Evolutionary conservation across 1,140 invertebrate genomes (phyloP), one percentile per base, ranked within the genome.

Genomic region (Bradysia coprophila): DNA sequence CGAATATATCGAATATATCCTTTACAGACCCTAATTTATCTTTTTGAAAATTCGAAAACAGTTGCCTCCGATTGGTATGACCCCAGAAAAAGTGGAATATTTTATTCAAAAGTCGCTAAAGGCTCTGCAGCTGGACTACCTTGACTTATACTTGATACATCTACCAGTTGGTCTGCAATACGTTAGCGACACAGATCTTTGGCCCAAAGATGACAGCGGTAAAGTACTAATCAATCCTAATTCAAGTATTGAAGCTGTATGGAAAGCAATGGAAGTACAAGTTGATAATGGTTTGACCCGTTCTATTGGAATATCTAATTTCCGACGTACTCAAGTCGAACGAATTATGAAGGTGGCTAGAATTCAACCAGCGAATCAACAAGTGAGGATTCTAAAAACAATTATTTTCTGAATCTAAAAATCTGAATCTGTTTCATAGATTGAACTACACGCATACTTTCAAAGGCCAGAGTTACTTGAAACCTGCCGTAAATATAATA

Each of bases 71-170:
- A 42, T 55, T 43, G 59, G 66, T 52, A 51, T 51, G 41, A 40
- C 10, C 22, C 71, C 80, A 15, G 69, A 71, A 2, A 71, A 76
- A 41, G 82, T 91, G 13, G 70, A 74, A 45, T 75, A 75, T 31
- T 82, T 72, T 46, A 56, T 90, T 16, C 73, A 74, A 31, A 59
- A 76, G 40, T 89, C 86, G 1, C 57, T 92, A 21, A 59, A 72
- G 38, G 72, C 71, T 31, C 60, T 91, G 13, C 71, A 78, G 46
- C 52, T 87, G 41, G 72, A 80, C 42, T 92, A 91, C 53, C 57
- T 92, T 3, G 88, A 93, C 53, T 65, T 92, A 42, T 91, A 88
- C 56, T 62, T 92, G 9, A 69, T 91, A 41, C 87, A 92, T 48
- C 72, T 74, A 21, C 86, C 89, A 1, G 81, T 85, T 55, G 71